These are phyloP conservation scores for Catonia carolina DNA, from an alignment of 2,888 invertebrate genomes.

Conservation along the genomic window DNA sequence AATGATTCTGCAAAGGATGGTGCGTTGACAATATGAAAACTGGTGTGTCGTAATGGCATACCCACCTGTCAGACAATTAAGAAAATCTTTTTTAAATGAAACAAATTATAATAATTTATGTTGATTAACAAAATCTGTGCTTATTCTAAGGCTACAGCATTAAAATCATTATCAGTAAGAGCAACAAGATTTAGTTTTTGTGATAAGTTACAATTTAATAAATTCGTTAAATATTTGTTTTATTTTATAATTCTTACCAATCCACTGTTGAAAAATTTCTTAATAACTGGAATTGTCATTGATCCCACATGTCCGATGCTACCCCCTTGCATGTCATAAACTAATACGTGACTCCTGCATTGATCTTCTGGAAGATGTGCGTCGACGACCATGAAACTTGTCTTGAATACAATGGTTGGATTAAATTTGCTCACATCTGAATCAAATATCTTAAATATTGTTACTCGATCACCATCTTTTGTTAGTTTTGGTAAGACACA, in stretches of 20 bases:
- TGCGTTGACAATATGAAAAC: conserved; percentile 27
- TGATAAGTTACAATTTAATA: too few species aligned
- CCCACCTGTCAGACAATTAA: conserved; percentile 16
- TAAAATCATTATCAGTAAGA: too few species aligned
- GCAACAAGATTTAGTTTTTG: too few species aligned
- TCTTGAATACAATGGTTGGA: conserved; percentile 27
- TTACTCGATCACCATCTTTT: conserved; percentile 32
- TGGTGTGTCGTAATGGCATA: conserved; percentile 19
- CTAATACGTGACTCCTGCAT: conserved; percentile 28
- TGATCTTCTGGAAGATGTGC: conserved; percentile 31
- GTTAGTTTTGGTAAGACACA: conserved; percentile 33
- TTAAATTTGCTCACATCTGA: conserved; percentile 28
- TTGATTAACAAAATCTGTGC: too few species aligned
- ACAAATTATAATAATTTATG: too few species aligned
- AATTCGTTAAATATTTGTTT: too few species aligned
- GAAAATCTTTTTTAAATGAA: too few species aligned
- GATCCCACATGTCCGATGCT: conserved; percentile 24
- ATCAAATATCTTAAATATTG: conserved; percentile 30
- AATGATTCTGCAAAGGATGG: conserved; percentile 27
- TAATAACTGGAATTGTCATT: conserved; percentile 23
- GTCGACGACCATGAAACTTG: conserved; percentile 33
- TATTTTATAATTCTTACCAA: too few species aligned
- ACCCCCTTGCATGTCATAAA: conserved; percentile 30
- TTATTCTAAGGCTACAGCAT: too few species aligned
- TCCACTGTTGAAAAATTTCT: conserved; percentile 25